Conservation (phyloP, 2,113 vertebrate genomes). For the Pogonocichla stellata region DNA sequence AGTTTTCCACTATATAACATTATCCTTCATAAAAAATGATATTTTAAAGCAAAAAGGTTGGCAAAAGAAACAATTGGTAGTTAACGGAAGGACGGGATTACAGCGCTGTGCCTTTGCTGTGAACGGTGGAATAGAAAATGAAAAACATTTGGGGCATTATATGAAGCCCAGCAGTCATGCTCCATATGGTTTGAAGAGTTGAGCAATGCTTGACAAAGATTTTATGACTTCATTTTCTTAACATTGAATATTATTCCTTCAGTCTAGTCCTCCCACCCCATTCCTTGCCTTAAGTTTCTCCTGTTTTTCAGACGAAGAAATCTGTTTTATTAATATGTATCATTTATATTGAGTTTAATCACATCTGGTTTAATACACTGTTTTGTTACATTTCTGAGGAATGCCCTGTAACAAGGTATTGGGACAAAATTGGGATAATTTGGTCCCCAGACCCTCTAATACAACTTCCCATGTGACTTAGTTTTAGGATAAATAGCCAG, state of each 20-base stretch:
- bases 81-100: constrained; percentile 61
- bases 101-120: constrained; percentile 26
- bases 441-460: not conserved
- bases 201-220: constrained; percentile 58
- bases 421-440: not conserved
- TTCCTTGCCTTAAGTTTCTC: constrained; percentile 38
- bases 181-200: constrained; percentile 62
- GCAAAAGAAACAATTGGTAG: constrained; percentile 65
- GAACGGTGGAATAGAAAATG: constrained; percentile 51
- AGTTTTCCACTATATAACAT: constrained; percentile 71
- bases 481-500: not conserved
- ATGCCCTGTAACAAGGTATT: not conserved
- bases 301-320: constrained; percentile 39
- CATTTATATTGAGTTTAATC: constrained; percentile 23
- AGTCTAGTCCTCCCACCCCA: not conserved
- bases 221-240: constrained; percentile 69
- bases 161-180: constrained; percentile 58
- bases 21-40: constrained; percentile 75
- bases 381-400: not conserved
- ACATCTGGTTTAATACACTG: not conserved
- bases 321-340: not conserved
- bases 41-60: constrained; percentile 75
- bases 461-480: not conserved
- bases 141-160: constrained; percentile 60
- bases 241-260: constrained; percentile 61